Evolutionary conservation across 2,888 invertebrate species (phyloP).

Genomic region (Crioceris asparagi): DNA sequence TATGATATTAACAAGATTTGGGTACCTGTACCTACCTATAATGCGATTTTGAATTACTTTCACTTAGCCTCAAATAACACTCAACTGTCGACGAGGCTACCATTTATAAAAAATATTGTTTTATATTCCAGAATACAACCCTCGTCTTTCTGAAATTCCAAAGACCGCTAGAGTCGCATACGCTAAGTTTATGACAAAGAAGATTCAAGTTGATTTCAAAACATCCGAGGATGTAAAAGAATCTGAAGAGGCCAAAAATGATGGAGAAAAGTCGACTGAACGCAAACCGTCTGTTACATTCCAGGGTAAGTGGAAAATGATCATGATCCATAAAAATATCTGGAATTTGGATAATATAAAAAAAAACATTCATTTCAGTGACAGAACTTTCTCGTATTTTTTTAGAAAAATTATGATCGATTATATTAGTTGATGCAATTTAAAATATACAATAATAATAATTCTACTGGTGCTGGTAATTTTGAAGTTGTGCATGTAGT

Average conservation of each 20-base stretch:
- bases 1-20: too few species aligned
- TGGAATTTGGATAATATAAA: background rate
- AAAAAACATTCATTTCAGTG: background rate
- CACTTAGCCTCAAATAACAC: too few species aligned
- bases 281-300: slow-evolving; percentile 16
- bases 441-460: too few species aligned
- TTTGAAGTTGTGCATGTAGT: too few species aligned
- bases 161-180: slow-evolving; percentile 74
- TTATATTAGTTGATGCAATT: too few species aligned
- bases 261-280: slow-evolving; percentile 1
- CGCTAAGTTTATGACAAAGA: slow-evolving; percentile 75
- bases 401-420: too few species aligned
- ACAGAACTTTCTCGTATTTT: too few species aligned
- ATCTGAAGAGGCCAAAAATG: background rate
- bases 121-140: slow-evolving; percentile 50
- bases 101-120: too few species aligned
- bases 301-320: slow-evolving; percentile 9
- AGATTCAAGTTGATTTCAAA: slow-evolving; percentile 43
- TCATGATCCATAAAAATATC: background rate
- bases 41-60: too few species aligned
- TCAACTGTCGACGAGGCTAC: too few species aligned
- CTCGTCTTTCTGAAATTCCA: slow-evolving; percentile 62
- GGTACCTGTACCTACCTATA: too few species aligned
- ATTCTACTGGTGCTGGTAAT: too few species aligned
- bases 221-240: background rate